Evolutionary conservation across 2,113 vertebrate genomes (phyloP), one percentile per base, ranked within the genome.

Genomic region (Thymallus thymallus): DNA sequence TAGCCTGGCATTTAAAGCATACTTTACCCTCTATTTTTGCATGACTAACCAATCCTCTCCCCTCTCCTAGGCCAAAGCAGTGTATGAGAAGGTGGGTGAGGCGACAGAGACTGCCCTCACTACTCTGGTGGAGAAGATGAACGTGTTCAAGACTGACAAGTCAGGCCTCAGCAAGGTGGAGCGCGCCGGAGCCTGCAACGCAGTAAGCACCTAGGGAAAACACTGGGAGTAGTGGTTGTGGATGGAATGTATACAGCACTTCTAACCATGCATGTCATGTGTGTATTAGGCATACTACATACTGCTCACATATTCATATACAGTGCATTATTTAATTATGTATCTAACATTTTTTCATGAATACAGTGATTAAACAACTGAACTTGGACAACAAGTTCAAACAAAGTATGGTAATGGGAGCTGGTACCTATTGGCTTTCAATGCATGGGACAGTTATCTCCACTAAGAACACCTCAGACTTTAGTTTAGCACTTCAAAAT

Each of bases 61-160:
- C 45, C 23, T 46, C 60, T 73, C 4, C 0, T 74, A 99, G 98
- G 87, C 94, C 70, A 99, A 98, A 88, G 95, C 95, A 0, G 88
- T 97, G 65, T 99, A 99, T 0, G 98, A 99, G 91, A 99, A 99
- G 86, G 97, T 99, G 68, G 98, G 98, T 2, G 97, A 99, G 78
- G 97, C 97, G 76, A 99, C 98, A 0, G 98, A 99, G 85, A 99
- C 98, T 0, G 98, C 97, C 10, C 91, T 99, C 86, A 97, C 94
- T 0, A 98, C 97, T 71, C 86, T 99, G 83, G 98, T 99, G 84
- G 98, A 99, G 89, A 99, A 99, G 91, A 99, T 99, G 98, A 98
- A 99, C 0, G 96, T 99, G 51, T 99, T 99, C 76, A 92, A 95
- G 84, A 96, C 95, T 0, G 91, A 97, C 68, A 73, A 96, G 68